phyloP scores from a whole-genome alignment of 92 coral and sea anemone genomes.

The Micromussa lordhowensis region DNA sequence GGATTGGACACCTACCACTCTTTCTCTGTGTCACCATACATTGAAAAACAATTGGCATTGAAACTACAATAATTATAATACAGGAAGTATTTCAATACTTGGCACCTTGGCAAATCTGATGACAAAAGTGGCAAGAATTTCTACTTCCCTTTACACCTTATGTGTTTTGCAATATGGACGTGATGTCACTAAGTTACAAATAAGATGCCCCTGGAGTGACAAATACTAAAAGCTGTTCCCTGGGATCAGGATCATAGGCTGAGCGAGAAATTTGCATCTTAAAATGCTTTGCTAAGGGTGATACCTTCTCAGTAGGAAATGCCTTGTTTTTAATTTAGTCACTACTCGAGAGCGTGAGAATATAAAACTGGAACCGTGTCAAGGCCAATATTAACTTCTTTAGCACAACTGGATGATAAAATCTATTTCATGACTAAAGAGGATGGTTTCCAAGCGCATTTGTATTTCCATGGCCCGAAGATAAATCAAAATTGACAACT shows the following conservation, averaged over 20 bases:
- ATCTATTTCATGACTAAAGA: background rate
- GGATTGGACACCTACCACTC: background rate
- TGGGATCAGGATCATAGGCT: background rate
- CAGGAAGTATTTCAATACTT: background rate
- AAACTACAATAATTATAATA: background rate
- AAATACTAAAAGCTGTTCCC: background rate
- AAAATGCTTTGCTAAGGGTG: background rate
- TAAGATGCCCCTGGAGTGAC: background rate
- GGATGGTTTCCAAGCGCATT: background rate
- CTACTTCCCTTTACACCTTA: background rate
- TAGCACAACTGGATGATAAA: background rate
- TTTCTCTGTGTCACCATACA: background rate
- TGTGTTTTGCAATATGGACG: background rate
- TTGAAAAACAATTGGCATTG: background rate
- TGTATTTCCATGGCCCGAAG: background rate
- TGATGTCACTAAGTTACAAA: background rate
- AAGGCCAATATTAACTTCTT: background rate
- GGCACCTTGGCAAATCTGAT: background rate
- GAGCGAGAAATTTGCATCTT: background rate
- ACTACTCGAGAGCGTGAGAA: background rate
- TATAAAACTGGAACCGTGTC: background rate
- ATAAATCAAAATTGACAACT: background rate
- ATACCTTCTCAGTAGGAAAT: conserved; percentile 22
- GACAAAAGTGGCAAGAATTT: background rate
- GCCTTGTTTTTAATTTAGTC: conserved; percentile 7